Evolutionary conservation across 2,888 invertebrate species (phyloP).

Genomic region (Lysandra bellargus): DNA sequence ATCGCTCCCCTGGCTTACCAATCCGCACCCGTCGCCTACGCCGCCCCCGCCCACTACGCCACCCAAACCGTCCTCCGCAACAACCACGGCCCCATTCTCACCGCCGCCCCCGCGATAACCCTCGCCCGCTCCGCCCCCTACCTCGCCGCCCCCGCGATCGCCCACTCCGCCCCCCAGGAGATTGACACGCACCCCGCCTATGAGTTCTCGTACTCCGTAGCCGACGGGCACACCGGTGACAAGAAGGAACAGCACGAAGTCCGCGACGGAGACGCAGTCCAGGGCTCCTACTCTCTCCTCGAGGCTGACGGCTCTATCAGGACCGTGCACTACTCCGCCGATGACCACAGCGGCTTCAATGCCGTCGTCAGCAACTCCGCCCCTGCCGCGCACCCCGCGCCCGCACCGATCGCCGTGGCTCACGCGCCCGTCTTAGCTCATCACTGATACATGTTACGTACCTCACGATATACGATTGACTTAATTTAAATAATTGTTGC

Average conservation of each 20-base stretch:
- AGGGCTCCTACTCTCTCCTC: conserved; percentile 72
- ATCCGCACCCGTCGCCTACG: conserved; percentile 51
- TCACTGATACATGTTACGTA: conserved; percentile 40
- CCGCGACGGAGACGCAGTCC: conserved; percentile 52
- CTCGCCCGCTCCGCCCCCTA: conserved; percentile 41
- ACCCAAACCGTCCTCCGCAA: background rate
- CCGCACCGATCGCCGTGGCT: conserved; percentile 37
- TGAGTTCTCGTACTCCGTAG: conserved; percentile 80
- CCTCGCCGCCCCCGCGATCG: conserved; percentile 41
- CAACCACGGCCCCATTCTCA: conserved; percentile 50
- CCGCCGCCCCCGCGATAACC: conserved; percentile 52
- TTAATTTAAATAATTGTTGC: background rate
- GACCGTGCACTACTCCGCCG: conserved; percentile 77
- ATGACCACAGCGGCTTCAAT: conserved; percentile 68
- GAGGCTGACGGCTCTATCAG: conserved; percentile 79
- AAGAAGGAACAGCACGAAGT: conserved; percentile 41
- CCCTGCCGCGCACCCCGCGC: conserved; percentile 40
- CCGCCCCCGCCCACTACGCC: conserved; percentile 37
- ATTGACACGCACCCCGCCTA: conserved; percentile 71
- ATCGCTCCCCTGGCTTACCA: conserved; percentile 48
- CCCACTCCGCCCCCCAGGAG: conserved; percentile 41
- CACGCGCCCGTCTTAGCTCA: conserved; percentile 31
- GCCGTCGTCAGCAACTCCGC: conserved; percentile 47
- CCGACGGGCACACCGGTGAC: conserved; percentile 37
- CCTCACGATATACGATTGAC: background rate